Evolutionary conservation across 1,140 invertebrate genomes (phyloP).

Genomic region (Capitella teleta): DNA sequence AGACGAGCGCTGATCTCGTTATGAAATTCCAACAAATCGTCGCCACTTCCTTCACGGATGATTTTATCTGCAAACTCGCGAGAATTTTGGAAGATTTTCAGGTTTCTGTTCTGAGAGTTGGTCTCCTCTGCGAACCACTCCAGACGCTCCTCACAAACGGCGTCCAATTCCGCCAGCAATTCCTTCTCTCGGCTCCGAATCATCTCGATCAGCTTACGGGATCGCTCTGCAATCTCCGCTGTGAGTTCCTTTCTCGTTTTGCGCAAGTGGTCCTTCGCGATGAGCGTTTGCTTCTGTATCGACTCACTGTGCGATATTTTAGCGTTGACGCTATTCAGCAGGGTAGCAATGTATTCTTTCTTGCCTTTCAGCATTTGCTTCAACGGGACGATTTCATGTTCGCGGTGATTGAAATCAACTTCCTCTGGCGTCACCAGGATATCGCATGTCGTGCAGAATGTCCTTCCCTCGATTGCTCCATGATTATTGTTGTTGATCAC

Average conservation of each 20-base stretch:
- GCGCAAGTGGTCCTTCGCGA: background rate
- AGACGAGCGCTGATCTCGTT: background rate
- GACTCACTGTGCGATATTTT: background rate
- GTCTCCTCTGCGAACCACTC: background rate
- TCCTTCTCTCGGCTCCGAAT: conserved; percentile 1
- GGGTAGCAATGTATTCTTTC: conserved; percentile 1
- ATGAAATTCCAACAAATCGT: background rate
- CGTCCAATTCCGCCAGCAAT: conserved; percentile 2
- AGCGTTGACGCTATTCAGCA: background rate
- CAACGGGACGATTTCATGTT: background rate
- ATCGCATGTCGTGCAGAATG: background rate
- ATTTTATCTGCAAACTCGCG: background rate
- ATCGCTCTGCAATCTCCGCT: background rate
- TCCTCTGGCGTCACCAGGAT: background rate
- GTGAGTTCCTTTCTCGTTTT: background rate
- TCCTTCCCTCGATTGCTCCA: background rate
- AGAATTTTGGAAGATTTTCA: background rate
- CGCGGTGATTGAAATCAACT: background rate
- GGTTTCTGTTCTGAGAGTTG: background rate
- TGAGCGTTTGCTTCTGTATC: background rate
- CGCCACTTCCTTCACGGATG: background rate
- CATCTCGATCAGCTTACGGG: background rate
- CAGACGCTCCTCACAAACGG: background rate
- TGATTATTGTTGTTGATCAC: background rate
- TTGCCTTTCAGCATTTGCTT: background rate